Conservation (phyloP, 92 coral and sea anemone genomes). For the Umimayanthus kanabou region DNA sequence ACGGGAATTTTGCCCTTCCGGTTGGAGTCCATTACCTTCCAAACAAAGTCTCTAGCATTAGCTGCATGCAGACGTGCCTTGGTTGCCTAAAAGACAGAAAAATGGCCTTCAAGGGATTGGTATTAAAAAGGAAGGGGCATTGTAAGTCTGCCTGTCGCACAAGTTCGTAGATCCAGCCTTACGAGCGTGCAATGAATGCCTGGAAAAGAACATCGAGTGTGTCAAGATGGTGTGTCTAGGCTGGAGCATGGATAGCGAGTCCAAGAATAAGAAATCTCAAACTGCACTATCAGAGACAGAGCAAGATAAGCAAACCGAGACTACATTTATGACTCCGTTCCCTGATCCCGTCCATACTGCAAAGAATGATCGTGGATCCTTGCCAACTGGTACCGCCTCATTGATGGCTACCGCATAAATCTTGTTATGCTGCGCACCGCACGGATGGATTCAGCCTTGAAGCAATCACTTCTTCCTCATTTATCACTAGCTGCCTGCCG, state of each 20-base stretch:
- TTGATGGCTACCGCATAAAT: constrained; percentile 59
- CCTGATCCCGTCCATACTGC: constrained; percentile 63
- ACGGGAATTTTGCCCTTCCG: constrained; percentile 58
- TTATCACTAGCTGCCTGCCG: constrained; percentile 65
- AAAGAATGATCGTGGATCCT: constrained; percentile 56
- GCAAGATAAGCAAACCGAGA: constrained; percentile 27
- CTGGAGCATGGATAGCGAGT: constrained; percentile 60
- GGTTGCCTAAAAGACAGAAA: constrained; percentile 49
- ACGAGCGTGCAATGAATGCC: constrained; percentile 58
- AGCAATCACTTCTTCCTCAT: constrained; percentile 54
- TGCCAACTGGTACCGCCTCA: constrained; percentile 59
- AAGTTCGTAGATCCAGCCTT: constrained; percentile 52
- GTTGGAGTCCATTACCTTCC: constrained; percentile 49
- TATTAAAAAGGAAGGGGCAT: constrained; percentile 57
- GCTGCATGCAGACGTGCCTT: constrained; percentile 52
- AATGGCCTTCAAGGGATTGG: constrained; percentile 54
- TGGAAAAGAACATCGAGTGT: constrained; percentile 47
- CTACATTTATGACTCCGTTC: constrained; percentile 43
- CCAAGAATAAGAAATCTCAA: constrained; percentile 60
- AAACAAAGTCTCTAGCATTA: constrained; percentile 21
- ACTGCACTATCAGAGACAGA: constrained; percentile 38
- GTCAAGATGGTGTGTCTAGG: constrained; percentile 56
- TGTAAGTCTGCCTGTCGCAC: constrained; percentile 57
- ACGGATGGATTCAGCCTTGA: constrained; percentile 52
- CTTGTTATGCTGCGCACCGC: constrained; percentile 61